Evolutionary conservation across 2,797 vertebrate genomes (phyloP), one percentile per base, ranked within the genome.

Genomic region (Trachurus trachurus): DNA sequence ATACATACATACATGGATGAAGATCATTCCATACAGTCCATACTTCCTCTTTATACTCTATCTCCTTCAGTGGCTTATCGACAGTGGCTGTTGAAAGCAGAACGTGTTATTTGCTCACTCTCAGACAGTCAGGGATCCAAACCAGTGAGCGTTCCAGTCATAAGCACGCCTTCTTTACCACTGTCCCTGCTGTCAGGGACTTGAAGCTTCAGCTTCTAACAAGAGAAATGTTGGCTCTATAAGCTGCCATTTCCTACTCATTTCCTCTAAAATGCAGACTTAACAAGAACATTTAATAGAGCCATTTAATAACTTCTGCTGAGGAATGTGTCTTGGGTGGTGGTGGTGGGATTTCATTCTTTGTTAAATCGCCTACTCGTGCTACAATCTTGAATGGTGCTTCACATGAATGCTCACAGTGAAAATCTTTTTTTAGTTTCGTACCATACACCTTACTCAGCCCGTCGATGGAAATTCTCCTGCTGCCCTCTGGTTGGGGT

Each of bases 131-230:
- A 59, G 11, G 71, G 78, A 72, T 84, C 74, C 70, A 70, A 77
- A 85, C 83, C 76, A 87, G 71, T 77, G 78, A 82, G 75, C 22
- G 80, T 74, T 84, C 73, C 77, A 74, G 84, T 83, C 68, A 58
- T 42, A 29, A 73, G 66, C 64, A 13, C 17, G 49, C 37, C 67
- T 71, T 80, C 78, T 74, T 69, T 61, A 26, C 76, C 19, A 4
- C 81, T 42, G 69, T 78, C 71, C 66, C 45, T 40, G 65, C 81
- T 78, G 78, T 84, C 81, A 10, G 34, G 64, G 71, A 44, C 13
- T 26, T 10, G 29, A 45, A 56, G 54, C 68, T 58, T 64, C 37
- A 22, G 72, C 49, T 62, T 52, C 47, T 82, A 71, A 72, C 60
- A 60, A 67, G 62, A 26, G 39, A 70, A 72, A 54, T 42, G 42